A percentile compares a stretch with the other conserved stretches of the same genome.
Evolutionary conservation across 2,797 vertebrate genomes (phyloP).

Genomic region (Coregonus suidteri): DNA sequence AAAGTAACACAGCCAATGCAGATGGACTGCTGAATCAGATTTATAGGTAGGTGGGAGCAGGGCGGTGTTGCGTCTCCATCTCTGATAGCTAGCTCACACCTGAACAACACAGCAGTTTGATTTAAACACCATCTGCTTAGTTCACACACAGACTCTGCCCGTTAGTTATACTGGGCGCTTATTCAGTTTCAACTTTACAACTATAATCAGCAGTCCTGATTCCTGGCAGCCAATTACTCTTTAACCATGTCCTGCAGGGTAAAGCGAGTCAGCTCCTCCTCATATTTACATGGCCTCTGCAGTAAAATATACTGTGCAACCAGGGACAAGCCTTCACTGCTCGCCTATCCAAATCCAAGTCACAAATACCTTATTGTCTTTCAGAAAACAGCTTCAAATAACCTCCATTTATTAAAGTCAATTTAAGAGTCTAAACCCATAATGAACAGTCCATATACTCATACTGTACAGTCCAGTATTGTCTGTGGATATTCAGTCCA

Average conservation of each 20-base stretch:
- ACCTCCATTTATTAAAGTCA: neutral
- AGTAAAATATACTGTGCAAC: conserved; percentile 47
- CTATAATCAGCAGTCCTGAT: conserved; percentile 40
- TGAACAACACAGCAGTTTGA: conserved; percentile 37
- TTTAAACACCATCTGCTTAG: conserved; percentile 53
- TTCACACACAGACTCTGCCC: conserved; percentile 15
- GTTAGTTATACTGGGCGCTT: conserved; percentile 40
- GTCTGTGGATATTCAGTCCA: neutral
- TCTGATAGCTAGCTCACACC: conserved; percentile 37
- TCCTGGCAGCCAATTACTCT: conserved; percentile 43
- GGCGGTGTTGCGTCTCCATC: neutral
- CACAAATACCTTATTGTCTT: neutral
- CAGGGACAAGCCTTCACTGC: neutral
- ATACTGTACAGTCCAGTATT: no score
- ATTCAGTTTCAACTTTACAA: conserved; percentile 57
- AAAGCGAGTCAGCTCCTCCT: conserved; percentile 44
- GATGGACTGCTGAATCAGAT: neutral
- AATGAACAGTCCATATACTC: neutral
- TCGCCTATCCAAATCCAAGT: neutral
- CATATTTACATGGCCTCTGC: conserved; percentile 48
- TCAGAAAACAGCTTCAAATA: conserved; percentile 1
- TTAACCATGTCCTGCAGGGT: conserved; percentile 43
- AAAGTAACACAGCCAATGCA: conserved; percentile 16
- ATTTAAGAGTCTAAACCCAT: neutral
- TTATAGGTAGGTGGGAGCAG: neutral